Conservation (phyloP, 2,797 vertebrate genomes). For the Streptopelia turtur region DNA sequence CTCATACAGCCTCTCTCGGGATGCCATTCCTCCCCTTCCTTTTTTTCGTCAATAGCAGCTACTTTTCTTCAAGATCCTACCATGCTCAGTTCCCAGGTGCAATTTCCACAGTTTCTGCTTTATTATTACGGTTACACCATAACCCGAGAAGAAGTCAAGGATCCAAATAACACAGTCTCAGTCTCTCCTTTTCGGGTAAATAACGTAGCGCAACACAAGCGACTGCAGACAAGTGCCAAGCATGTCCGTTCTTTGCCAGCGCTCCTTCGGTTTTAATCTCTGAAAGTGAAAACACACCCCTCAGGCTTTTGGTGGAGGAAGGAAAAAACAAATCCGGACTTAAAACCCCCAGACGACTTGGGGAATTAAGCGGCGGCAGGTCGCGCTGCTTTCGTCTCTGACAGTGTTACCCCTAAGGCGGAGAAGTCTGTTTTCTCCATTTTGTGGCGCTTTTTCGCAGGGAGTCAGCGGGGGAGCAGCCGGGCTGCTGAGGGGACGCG, state of each 20-base stretch:
- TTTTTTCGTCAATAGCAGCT: neutral
- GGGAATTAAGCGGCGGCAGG: neutral
- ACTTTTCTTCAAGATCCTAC: slow-evolving; percentile 44
- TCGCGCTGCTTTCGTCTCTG: neutral
- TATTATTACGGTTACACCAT: neutral
- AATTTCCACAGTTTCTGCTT: neutral
- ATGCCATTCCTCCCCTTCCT: slow-evolving; percentile 86
- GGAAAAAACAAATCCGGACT: neutral
- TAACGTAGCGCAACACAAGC: neutral
- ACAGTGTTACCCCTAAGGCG: rapidly evolving
- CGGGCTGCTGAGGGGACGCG: neutral
- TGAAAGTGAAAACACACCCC: slow-evolving; percentile 36
- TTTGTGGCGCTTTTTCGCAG: neutral
- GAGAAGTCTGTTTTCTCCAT: rapidly evolving
- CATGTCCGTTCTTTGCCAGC: neutral
- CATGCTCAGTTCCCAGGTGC: slow-evolving; percentile 32
- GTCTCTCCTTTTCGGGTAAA: slow-evolving; percentile 1
- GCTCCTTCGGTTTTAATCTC: neutral
- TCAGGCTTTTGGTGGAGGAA: neutral
- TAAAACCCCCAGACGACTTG: neutral
- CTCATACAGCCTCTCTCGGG: slow-evolving; percentile 95
- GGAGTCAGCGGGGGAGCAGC: neutral
- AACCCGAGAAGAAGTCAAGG: neutral
- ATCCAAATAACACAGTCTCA: neutral
- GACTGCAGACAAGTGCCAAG: neutral